phyloP scores from a whole-genome alignment of 2,888 invertebrate genomes.

The Ophraella communa region DNA sequence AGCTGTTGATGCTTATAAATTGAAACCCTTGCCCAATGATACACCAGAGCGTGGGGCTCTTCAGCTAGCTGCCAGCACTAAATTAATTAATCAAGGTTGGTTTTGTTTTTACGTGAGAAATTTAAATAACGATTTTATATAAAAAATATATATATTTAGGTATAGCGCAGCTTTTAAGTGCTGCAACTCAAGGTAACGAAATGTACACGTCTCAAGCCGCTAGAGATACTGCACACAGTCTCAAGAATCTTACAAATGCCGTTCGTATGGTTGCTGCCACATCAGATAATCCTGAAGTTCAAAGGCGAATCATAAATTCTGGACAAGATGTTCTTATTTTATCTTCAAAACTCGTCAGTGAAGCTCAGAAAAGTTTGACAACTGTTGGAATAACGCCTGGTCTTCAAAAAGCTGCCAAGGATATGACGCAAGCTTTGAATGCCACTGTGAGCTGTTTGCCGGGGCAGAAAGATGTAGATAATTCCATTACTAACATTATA shows the following conservation, averaged over 20 bases:
- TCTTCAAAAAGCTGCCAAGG: slow-evolving; percentile 77
- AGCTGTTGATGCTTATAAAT: slow-evolving; percentile 73
- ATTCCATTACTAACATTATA: slow-evolving; percentile 81
- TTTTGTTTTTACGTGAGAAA: background rate
- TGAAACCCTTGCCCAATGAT: slow-evolving; percentile 82
- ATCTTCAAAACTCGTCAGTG: slow-evolving; percentile 54
- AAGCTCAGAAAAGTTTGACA: slow-evolving; percentile 78
- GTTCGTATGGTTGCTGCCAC: slow-evolving; percentile 78
- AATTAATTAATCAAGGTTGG: slow-evolving; percentile 81
- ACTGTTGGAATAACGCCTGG: slow-evolving; percentile 70
- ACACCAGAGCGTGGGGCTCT: slow-evolving; percentile 65
- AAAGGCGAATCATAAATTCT: slow-evolving; percentile 67
- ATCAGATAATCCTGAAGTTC: slow-evolving; percentile 65
- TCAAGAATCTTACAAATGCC: slow-evolving; percentile 74
- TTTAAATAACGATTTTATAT: too few species aligned
- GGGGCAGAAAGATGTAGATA: slow-evolving; percentile 93
- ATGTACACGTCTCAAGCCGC: slow-evolving; percentile 83
- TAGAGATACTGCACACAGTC: slow-evolving; percentile 77
- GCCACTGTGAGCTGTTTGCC: slow-evolving; percentile 85
- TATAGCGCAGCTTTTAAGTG: slow-evolving; percentile 85
- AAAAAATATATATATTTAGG: slow-evolving; percentile 55
- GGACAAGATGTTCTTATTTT: slow-evolving; percentile 69
- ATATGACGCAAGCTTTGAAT: slow-evolving; percentile 68
- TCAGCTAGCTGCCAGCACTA: slow-evolving; percentile 68
- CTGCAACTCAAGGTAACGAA: slow-evolving; percentile 82